Conservation (phyloP, 2,797 vertebrate genomes). For the Myiotriccus ornatus region DNA sequence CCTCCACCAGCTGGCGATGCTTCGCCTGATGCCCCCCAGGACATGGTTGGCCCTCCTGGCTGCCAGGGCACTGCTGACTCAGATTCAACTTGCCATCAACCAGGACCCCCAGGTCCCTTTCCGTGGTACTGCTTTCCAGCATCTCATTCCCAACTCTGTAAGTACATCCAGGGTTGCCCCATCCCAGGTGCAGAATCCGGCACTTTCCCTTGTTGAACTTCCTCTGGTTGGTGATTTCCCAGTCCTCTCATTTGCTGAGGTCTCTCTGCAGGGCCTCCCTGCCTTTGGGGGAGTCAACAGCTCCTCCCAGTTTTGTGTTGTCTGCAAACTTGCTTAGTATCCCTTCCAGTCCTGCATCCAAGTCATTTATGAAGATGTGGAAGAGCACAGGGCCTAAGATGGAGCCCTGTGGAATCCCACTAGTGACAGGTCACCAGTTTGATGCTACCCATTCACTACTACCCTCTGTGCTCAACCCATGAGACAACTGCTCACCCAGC, state of each 20-base stretch:
- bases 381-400: not conserved
- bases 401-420: not conserved
- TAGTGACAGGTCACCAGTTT: not conserved
- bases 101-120: not conserved
- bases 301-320: not conserved
- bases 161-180: not conserved
- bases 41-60: not conserved
- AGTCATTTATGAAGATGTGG: not conserved
- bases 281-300: not conserved
- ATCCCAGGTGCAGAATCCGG: not conserved
- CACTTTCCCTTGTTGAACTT: not conserved
- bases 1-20: too few relatives aligned
- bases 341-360: not conserved
- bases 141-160: not conserved
- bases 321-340: not conserved
- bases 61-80: not conserved
- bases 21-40: too few relatives aligned
- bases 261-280: not conserved
- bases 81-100: not conserved
- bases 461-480: not conserved
- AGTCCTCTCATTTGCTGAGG: not conserved
- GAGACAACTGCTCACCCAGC: not conserved
- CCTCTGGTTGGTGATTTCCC: not conserved
- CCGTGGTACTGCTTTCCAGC: not conserved
- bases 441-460: not conserved